Percentiles rank a stretch among this genome's conserved stretches.
Conservation (phyloP, 2,888 invertebrate species). For the Allygus modestus region DNA sequence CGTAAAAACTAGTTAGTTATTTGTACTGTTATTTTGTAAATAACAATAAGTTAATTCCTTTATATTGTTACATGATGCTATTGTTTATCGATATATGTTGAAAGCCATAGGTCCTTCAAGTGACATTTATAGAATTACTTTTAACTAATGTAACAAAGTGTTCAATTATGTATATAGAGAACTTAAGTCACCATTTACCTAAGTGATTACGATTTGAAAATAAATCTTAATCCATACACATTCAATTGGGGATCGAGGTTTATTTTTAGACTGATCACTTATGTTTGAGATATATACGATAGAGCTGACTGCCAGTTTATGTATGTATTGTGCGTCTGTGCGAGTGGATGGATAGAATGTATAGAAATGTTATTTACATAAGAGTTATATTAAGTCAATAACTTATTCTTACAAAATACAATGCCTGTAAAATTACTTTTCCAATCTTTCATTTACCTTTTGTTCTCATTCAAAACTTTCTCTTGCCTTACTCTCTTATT, state of each 20-base stretch:
- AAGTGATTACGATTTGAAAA: not conserved
- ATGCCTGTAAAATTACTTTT: constrained; percentile 8
- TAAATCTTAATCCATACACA: not conserved
- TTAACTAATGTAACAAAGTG: constrained; percentile 48
- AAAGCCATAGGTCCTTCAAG: constrained; percentile 47
- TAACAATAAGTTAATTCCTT: constrained; percentile 63
- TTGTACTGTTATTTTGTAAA: constrained; percentile 65
- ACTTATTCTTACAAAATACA: constrained; percentile 52
- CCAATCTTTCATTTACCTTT: too few species aligned
- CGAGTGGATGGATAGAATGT: constrained; percentile 16
- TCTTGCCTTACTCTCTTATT: too few species aligned
- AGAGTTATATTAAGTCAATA: constrained; percentile 55
- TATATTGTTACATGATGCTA: constrained; percentile 61
- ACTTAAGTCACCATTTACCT: constrained; percentile 48
- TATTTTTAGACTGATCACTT: constrained; percentile 17
- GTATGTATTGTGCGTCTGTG: not conserved
- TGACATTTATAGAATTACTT: constrained; percentile 13
- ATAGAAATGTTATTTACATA: constrained; percentile 55
- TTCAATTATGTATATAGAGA: constrained; percentile 53
- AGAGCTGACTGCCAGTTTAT: not conserved
- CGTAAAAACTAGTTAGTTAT: constrained; percentile 62
- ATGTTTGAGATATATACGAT: not conserved
- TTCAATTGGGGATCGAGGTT: not conserved
- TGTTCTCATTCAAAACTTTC: too few species aligned
- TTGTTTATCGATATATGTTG: constrained; percentile 58